Percentiles rank a stretch among this genome's conserved stretches.
These are phyloP conservation scores for Cinclus cinclus DNA, from an alignment of 2,113 vertebrate species.

Conservation along the genomic window DNA sequence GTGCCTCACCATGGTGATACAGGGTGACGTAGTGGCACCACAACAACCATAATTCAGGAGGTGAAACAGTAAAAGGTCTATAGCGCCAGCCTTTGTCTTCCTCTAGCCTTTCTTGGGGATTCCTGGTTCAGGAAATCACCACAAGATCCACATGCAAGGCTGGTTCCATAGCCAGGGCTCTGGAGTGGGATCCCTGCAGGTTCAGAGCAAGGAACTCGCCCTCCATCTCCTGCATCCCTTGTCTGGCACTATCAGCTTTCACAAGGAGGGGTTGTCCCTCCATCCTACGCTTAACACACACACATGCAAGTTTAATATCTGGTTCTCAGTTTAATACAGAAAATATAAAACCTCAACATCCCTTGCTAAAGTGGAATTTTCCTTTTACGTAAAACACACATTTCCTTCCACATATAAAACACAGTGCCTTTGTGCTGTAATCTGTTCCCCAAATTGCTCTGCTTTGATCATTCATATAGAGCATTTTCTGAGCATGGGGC, in stretches of 20 bases:
- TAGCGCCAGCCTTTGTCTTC: neutral
- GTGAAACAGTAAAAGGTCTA: neutral
- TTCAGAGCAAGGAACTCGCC: neutral
- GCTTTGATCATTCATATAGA: neutral
- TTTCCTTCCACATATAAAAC: rapidly evolving
- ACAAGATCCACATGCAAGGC: rapidly evolving
- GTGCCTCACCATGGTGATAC: neutral
- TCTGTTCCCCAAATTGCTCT: neutral
- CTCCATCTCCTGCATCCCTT: neutral
- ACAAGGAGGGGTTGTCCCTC: neutral
- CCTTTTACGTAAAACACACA: neutral
- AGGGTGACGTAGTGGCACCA: neutral
- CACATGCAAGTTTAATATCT: neutral
- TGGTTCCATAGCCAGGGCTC: neutral
- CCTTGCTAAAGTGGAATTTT: neutral
- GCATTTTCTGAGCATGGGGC: neutral
- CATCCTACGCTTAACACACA: neutral
- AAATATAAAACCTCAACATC: neutral
- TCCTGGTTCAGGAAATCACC: neutral
- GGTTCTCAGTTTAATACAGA: neutral
- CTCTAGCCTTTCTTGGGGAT: neutral
- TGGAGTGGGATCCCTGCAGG: neutral
- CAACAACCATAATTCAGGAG: neutral
- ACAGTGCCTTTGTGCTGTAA: neutral
- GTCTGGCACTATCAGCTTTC: neutral